A percentile compares a stretch with the other conserved stretches of the same genome.
phyloP scores from a whole-genome alignment of 2,113 vertebrate species.

The Sorex fumeus region DNA sequence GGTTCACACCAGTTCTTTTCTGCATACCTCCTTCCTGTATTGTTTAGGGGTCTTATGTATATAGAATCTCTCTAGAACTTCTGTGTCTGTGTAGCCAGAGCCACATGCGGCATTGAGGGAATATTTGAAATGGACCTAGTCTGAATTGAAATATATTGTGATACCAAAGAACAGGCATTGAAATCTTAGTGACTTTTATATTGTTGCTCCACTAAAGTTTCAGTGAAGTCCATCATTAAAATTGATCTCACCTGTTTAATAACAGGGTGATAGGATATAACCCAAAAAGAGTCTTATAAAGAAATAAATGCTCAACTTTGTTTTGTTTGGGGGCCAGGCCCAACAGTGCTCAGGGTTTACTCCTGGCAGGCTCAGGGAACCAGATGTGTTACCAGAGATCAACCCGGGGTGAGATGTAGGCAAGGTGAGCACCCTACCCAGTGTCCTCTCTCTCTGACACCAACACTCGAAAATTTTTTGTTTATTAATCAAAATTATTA shows the following conservation, averaged over 20 bases:
- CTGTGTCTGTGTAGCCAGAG: background rate
- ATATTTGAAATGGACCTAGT: background rate
- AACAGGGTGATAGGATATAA: too few species aligned
- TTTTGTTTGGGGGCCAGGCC: too few species aligned
- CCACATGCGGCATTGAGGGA: background rate
- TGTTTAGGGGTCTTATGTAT: background rate
- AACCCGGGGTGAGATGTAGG: too few species aligned
- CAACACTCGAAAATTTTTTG: too few species aligned
- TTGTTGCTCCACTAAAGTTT: background rate
- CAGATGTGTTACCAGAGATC: too few species aligned
- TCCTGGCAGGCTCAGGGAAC: too few species aligned
- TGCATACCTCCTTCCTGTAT: background rate
- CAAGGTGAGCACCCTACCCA: too few species aligned
- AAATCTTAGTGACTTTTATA: background rate
- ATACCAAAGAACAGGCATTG: background rate
- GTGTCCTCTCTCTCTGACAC: too few species aligned
- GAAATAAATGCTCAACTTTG: background rate
- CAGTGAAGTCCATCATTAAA: too few species aligned
- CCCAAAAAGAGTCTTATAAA: background rate
- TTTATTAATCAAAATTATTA: too few species aligned
- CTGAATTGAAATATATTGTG: background rate
- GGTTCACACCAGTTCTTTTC: background rate
- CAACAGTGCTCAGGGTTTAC: too few species aligned
- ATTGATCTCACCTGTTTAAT: too few species aligned
- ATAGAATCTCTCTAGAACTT: background rate